phyloP scores from a whole-genome alignment of 2,113 vertebrate genomes.

The Athene cunicularia region DNA sequence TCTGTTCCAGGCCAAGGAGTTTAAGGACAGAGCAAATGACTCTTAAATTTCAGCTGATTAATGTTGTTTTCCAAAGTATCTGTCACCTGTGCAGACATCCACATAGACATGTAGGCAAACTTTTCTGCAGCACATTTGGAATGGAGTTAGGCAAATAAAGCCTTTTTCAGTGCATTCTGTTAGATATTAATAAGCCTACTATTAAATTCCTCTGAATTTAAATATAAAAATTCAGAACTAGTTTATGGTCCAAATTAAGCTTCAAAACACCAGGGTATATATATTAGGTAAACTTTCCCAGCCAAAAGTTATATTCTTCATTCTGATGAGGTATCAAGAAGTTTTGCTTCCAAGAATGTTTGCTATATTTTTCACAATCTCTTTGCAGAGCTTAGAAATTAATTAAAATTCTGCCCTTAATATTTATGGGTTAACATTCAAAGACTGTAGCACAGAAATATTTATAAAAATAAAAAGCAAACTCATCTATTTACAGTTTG shows the following conservation, averaged over 20 bases:
- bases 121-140: background rate
- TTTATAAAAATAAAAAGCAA: background rate
- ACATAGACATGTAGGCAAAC: constrained; percentile 19
- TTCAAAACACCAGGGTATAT: background rate
- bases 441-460: background rate
- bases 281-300: background rate
- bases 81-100: constrained; percentile 53
- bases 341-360: background rate
- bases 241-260: background rate
- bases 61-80: constrained; percentile 45
- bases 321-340: background rate
- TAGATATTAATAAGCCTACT: background rate
- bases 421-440: background rate
- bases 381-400: background rate
- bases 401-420: background rate
- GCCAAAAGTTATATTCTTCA: background rate
- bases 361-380: background rate
- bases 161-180: background rate
- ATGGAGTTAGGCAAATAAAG: constrained; percentile 13
- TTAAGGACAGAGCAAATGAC: constrained; percentile 56
- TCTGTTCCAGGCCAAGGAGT: constrained; percentile 50
- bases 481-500: background rate
- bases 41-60: constrained; percentile 66
- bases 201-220: constrained; percentile 3
- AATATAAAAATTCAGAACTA: background rate